Base-by-base conservation (phyloP, 2,113 vertebrate genomes). In the Onychostoma macrolepis region DNA sequence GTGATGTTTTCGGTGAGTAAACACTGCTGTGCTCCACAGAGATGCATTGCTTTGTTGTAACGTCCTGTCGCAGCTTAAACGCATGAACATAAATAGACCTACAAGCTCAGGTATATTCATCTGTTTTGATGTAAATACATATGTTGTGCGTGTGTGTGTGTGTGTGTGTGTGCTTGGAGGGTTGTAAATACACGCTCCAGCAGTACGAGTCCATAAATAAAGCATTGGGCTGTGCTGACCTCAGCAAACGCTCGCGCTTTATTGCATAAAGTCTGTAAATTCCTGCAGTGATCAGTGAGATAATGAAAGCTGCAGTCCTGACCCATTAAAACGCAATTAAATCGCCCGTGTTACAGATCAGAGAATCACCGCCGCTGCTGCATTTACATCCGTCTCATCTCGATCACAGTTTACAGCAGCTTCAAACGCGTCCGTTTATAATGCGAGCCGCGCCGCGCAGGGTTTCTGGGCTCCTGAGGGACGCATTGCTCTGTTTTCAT, bases 241-340 rank as follows among this genome's bases (percentile, higher is more conserved):
- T 45, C 72, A 75, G 72, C 41, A 75, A 41, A 75, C 26, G 71
- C 71, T 24, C 8, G 4, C 4, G 11, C 38, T 75, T 75, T 26
- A 45, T 75, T 75, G 26, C 72, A 7, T 75, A 12, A 45, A 41
- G 72, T 75, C 41, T 75, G 72, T 75, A 45, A 45, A 75, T 45
- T 41, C 11, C 72, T 43, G 21, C 38, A 26, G 0, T 45, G 72
- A 45, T 17, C 36, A 43, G 9, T 6, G 38, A 13, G 38, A 43
- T 74, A n/a, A 43, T n/a, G 38, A 43, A 43, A 75, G 38, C 71
- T 87, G 74, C 88, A 71, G 63, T 87, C 58, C 84, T n/a, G 88
- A 87, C 93, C 92, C 90, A 93, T 93, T 93, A 92, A 92, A 95
- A 92, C 79, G 75, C 86, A 93, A 93, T 94, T 92, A 94, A 89